Evolutionary conservation across 2,888 invertebrate species (phyloP), one percentile per base, ranked within the genome.

Genomic region (Muschampia plurimacula): DNA sequence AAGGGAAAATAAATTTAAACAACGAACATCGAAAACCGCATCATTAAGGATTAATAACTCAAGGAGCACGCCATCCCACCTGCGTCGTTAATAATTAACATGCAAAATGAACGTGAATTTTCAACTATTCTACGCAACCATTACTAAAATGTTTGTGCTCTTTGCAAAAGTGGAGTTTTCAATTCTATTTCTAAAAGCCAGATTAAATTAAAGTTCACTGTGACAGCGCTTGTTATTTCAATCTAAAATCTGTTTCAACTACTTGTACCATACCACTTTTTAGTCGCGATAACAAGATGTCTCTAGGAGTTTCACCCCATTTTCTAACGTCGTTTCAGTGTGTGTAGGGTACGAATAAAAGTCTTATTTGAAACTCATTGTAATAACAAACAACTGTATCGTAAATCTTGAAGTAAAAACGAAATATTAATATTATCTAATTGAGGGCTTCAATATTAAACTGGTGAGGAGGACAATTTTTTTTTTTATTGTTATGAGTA

Each of bases 41-140:
- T 72, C 72, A 72, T 67, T 72, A 72, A 67, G 62, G 72, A 72
- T 72, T 67, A 67, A 72, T 72, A 72, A 72, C 62, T 72, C 60
- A 62, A 67, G 72, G 62, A 62, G 52, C 36, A 13, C 65, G 55
- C 44, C 36, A 59, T 60, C 22, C 67, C 39, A 41, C 52, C 52
- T 28, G 57, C 57, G 28, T 28, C 57, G 49, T 72, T 72, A 66
- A 72, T 67, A 67, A 72, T 72, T 66, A 49, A 71, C 49, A 72
- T 52, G 71, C 60, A 52, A 71, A 72, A 72, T 72, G 49, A 62
- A 52, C 60, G 28, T 7, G 32, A 62, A 46, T 67, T 72, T 66
- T 52, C 39, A 62, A 67, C 63, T 69, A 69, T 60, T 7, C 60
- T 36, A 60, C 60, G 60, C 32, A 60, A 39, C 69, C 41, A 28